phyloP scores from a whole-genome alignment of 2,113 vertebrate genomes.

The Tragelaphus imberbis region DNA sequence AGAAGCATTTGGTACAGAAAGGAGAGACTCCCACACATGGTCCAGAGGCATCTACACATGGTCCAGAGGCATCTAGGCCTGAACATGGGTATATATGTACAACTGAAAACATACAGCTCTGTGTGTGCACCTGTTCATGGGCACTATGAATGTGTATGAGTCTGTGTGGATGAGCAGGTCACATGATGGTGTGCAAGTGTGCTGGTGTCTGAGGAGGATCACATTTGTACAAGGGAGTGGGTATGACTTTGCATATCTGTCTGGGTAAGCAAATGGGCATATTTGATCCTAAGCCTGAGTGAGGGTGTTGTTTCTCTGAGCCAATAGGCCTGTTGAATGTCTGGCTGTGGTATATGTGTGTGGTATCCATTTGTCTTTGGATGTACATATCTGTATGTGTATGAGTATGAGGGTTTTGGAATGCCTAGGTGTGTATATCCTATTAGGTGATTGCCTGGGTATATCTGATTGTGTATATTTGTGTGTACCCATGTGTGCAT shows the following conservation, averaged over 20 bases:
- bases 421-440: neutral
- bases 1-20: conserved; percentile 35
- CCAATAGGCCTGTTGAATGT: conserved; percentile 45
- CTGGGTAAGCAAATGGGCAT: conserved; percentile 27
- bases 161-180: conserved; percentile 2
- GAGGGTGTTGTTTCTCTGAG: conserved; percentile 42
- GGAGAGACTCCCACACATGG: neutral
- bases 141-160: neutral
- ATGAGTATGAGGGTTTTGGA: conserved; percentile 24
- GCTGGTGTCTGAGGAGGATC: conserved; percentile 32
- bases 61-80: conserved; percentile 2
- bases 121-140: neutral
- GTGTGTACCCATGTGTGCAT: neutral
- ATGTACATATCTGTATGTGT: conserved; percentile 10
- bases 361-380: conserved; percentile 39
- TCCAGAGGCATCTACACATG: conserved; percentile 23
- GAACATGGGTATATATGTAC: neutral
- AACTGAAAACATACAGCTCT: neutral
- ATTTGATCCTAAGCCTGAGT: conserved; percentile 35
- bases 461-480: conserved; percentile 3
- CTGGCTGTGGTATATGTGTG: neutral
- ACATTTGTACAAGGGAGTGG: neutral
- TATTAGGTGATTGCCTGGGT: conserved; percentile 5
- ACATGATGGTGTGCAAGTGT: neutral
- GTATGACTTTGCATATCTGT: conserved; percentile 59